A percentile compares a stretch with the other conserved stretches of the same genome.
Conservation (phyloP, 2,113 vertebrate species). For the Trochalopteron elliotii region DNA sequence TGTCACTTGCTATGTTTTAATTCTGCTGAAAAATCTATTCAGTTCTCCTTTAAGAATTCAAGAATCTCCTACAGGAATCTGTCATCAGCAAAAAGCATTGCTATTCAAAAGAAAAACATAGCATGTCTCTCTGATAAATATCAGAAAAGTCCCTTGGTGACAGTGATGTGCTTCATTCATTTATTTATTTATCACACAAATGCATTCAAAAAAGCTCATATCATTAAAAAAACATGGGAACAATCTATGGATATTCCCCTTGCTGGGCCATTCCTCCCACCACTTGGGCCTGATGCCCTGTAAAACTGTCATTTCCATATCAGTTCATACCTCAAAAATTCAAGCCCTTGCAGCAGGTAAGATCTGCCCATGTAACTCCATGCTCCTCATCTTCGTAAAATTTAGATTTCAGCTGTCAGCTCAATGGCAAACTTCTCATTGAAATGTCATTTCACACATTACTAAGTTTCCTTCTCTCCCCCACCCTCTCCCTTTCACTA, state of each 20-base stretch:
- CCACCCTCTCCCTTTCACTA: not conserved
- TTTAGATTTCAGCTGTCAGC: conserved; percentile 40
- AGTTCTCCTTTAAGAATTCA: not conserved
- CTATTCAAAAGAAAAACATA: not conserved
- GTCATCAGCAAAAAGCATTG: not conserved
- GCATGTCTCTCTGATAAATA: conserved; percentile 7
- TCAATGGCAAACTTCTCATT: conserved; percentile 1
- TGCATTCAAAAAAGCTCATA: not conserved
- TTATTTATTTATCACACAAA: not conserved
- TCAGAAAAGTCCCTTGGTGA: conserved; percentile 2
- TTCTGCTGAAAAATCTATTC: not conserved
- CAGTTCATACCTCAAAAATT: not conserved
- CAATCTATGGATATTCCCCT: not conserved
- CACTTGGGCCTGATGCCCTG: not conserved
- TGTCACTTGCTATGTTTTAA: not conserved
- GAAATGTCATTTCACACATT: conserved; percentile 25
- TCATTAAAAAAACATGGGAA: not conserved
- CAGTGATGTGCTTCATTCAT: not conserved
- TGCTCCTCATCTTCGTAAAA: not conserved
- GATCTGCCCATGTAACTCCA: not conserved
- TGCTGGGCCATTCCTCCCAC: not conserved
- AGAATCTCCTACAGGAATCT: not conserved
- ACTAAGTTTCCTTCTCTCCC: not conserved
- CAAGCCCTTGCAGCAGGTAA: not conserved
- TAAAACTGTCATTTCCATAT: not conserved